A percentile compares a stretch with the other conserved stretches of the same genome.
phyloP scores from a whole-genome alignment of 2,888 invertebrate genomes.

The Polylopha cassiicola region DNA sequence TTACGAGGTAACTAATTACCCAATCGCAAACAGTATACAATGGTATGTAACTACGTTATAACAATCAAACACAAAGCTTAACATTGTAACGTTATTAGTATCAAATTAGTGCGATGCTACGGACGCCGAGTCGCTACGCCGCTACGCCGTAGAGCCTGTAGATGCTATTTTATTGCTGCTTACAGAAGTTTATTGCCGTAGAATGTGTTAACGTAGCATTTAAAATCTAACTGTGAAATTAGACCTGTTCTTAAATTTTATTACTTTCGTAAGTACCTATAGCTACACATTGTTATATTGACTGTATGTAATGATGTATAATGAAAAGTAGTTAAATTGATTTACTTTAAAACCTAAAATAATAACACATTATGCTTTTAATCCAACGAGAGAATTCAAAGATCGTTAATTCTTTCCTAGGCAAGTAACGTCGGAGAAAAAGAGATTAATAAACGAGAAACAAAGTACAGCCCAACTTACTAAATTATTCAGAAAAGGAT shows the following conservation, averaged over 20 bases:
- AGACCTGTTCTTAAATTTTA: no score
- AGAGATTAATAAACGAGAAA: slow-evolving; percentile 16
- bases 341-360: background rate
- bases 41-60: background rate
- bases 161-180: slow-evolving; percentile 11
- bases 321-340: background rate
- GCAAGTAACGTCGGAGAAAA: slow-evolving; percentile 6
- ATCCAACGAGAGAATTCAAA: no score
- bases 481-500: slow-evolving; percentile 22
- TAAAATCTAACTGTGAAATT: no score
- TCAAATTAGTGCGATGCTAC: slow-evolving; percentile 16
- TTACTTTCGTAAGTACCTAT: no score
- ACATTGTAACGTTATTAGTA: slow-evolving; percentile 19
- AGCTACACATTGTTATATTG: no score
- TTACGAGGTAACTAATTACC: no score
- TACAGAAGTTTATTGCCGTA: slow-evolving; percentile 16
- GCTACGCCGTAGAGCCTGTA: slow-evolving; percentile 17
- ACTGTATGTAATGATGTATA: slow-evolving; percentile 1
- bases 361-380: no score
- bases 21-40: background rate
- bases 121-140: slow-evolving; percentile 9
- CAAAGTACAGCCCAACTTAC: slow-evolving; percentile 17
- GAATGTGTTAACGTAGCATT: slow-evolving; percentile 3
- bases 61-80: slow-evolving; percentile 12
- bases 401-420: no score